phyloP scores from a whole-genome alignment of 2,888 invertebrate species.

The Cacoxenus indagator region DNA sequence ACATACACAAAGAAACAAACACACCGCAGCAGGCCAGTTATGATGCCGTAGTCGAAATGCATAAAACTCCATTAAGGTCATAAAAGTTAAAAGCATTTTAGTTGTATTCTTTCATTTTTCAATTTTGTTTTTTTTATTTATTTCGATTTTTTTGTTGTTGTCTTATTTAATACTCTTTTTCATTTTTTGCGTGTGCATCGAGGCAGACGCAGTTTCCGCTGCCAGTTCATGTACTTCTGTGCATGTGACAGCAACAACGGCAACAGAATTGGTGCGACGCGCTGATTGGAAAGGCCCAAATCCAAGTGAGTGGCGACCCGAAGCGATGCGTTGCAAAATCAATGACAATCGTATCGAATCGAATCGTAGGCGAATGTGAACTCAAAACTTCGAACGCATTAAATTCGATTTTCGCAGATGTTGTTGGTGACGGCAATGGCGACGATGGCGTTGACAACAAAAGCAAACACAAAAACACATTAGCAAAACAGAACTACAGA shows the following conservation, averaged over 20 bases:
- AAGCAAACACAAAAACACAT: conserved; percentile 6
- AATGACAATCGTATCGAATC: conserved; percentile 1
- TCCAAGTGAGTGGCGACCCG: not conserved
- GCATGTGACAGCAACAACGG: not conserved
- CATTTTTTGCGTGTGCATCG: conserved; percentile 1
- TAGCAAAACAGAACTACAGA: not conserved
- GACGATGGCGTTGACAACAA: not conserved
- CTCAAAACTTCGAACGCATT: not conserved
- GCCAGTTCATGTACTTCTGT: conserved; percentile 25
- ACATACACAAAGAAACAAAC: conserved; percentile 5
- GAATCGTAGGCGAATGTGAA: not conserved
- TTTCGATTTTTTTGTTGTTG: not conserved
- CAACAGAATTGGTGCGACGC: not conserved
- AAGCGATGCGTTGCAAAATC: not conserved
- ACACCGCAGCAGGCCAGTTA: conserved; percentile 25
- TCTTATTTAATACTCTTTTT: not conserved
- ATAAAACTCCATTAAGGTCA: conserved; percentile 43
- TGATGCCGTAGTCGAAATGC: conserved; percentile 36
- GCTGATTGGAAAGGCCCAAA: conserved; percentile 5
- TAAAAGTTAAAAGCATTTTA: conserved; percentile 45
- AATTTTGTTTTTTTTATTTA: not conserved
- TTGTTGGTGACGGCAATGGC: not conserved
- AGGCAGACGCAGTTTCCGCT: conserved; percentile 2
- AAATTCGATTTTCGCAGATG: not conserved
- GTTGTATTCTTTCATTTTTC: conserved; percentile 16